Evolutionary conservation across 2,888 invertebrate genomes (phyloP).

Genomic region (Elegia similella): DNA sequence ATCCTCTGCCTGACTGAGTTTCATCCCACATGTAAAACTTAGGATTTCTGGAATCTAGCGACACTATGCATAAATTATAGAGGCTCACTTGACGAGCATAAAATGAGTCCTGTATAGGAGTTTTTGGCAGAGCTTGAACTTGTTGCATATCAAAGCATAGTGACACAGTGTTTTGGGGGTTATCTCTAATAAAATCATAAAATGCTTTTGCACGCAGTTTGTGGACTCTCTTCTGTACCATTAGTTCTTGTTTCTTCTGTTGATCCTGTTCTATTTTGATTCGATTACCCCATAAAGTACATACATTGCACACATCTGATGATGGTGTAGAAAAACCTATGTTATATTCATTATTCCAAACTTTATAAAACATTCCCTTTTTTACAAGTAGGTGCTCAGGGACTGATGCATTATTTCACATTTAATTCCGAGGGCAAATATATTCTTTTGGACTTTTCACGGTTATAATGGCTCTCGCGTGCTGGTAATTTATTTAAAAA

Average conservation of each 20-base stretch:
- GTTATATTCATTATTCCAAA: constrained; percentile 31
- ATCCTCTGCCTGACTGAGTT: constrained; percentile 29
- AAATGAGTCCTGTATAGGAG: constrained; percentile 34
- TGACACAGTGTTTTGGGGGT: constrained; percentile 18
- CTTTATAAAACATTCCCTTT: constrained; percentile 26
- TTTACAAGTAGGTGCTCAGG: constrained; percentile 22
- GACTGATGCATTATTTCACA: constrained; percentile 33
- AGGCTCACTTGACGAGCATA: constrained; percentile 31
- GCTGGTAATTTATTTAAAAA: too few relatives aligned
- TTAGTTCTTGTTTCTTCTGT: constrained; percentile 26
- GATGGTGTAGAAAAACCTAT: constrained; percentile 36
- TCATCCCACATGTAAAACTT: constrained; percentile 36
- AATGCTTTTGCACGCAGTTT: constrained; percentile 30
- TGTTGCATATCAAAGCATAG: constrained; percentile 38
- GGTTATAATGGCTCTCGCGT: too few relatives aligned
- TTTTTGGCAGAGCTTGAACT: constrained; percentile 31
- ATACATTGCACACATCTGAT: constrained; percentile 32
- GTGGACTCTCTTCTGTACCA: constrained; percentile 28
- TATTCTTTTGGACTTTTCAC: too few relatives aligned
- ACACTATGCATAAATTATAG: constrained; percentile 31
- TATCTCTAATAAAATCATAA: constrained; percentile 25
- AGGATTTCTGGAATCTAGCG: constrained; percentile 27
- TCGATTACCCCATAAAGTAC: constrained; percentile 27
- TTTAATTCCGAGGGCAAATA: too few relatives aligned
- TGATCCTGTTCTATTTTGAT: constrained; percentile 27